A percentile compares a stretch with the other conserved stretches of the same genome.
Evolutionary conservation across 2,797 vertebrate genomes (phyloP).

Genomic region (Sciurus carolinensis): DNA sequence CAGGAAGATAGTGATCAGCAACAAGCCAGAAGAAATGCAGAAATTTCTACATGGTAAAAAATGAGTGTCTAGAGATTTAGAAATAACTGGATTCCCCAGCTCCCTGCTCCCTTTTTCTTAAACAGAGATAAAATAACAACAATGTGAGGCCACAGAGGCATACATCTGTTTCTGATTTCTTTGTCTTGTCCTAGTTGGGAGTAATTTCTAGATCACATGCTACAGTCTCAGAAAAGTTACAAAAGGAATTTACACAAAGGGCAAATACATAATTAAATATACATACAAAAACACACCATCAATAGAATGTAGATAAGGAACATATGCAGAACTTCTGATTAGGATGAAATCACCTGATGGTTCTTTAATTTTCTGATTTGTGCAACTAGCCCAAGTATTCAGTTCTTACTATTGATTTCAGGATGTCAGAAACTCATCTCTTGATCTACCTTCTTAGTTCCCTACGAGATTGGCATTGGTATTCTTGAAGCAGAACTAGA

Average conservation of each 20-base stretch:
- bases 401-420: background rate
- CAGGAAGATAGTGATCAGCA: constrained; percentile 56
- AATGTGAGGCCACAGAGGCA: background rate
- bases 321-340: background rate
- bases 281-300: constrained; percentile 1
- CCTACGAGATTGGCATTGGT: background rate
- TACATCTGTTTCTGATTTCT: constrained; percentile 66
- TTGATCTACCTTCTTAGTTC: constrained; percentile 16
- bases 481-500: constrained; percentile 15
- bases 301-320: background rate
- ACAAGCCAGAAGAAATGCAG: constrained; percentile 53
- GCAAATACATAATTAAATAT: constrained; percentile 38
- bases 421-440: background rate
- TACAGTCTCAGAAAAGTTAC: constrained; percentile 55
- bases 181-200: constrained; percentile 53
- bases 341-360: background rate
- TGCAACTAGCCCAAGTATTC: background rate
- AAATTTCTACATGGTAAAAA: constrained; percentile 29
- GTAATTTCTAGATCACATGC: constrained; percentile 62
- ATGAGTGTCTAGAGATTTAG: constrained; percentile 38
- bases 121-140: constrained; percentile 30
- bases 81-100: background rate
- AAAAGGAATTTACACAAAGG: constrained; percentile 55
- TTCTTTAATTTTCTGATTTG: background rate
- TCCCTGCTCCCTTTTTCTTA: background rate